Evolutionary conservation across 1,140 invertebrate species (phyloP), one percentile per base, ranked within the genome.

Genomic region (Gonatopus flavifemur): DNA sequence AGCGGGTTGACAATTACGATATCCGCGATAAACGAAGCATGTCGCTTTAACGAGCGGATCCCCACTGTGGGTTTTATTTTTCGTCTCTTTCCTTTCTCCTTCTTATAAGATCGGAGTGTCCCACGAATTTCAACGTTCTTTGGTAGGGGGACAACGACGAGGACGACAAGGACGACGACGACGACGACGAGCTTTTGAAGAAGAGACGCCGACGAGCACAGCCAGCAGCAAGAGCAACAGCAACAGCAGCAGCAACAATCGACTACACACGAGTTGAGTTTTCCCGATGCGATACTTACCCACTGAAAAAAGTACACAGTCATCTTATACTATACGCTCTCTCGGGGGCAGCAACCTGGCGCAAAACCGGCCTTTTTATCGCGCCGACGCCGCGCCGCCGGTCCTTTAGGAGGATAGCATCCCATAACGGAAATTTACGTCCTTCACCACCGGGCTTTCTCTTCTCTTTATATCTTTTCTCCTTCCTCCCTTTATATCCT

Each of bases 381-480:
- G 59, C 62, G 59, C 57, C 61, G 60, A 52, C 49, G 49, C 15
- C 15, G 13, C 51, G 56, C 52, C 56, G 59, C 56, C 61, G 53
- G 49, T n/a, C n/a, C 55, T 66, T 62, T 64, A 64, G 59, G 61
- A 64, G 58, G 50, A 66, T n/a, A n/a, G n/a, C n/a, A 53, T 59
- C 53, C 56, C 62, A 62, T 62, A 62, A 62, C 59, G 58, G 59
- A 62, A 61, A 61, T 62, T 62, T 62, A 62, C 59, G 50, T 44
- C 47, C 48, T 57, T 62, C 53, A n/a, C n/a, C n/a, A n/a, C 49
- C 41, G 50, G 52, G 41, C 51, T 49, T 46, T 38, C 47, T 36
- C 35, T 37, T 38, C 47, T 36, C 35, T 37, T 16, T 35, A 12
- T 42, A 19, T 38, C 16, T 37, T 38, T 30, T 19, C 22, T 28